A percentile compares a stretch with the other conserved stretches of the same genome.
Evolutionary conservation across 2,888 invertebrate species (phyloP).

Genomic region (Hydroisotoma schaefferi): DNA sequence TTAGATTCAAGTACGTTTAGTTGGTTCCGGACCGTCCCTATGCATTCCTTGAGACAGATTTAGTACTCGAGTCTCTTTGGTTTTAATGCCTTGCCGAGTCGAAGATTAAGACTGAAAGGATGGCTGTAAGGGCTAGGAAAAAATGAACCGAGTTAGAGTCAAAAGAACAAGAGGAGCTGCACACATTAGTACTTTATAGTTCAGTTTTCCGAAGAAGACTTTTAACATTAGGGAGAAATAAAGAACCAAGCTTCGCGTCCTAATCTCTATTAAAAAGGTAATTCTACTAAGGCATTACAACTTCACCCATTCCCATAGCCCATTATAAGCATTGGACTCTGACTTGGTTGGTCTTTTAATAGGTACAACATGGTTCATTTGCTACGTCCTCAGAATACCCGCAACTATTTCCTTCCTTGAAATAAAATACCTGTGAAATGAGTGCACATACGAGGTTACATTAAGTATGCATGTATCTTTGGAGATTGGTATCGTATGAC

Average conservation of each 20-base stretch:
- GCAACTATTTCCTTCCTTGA: no score
- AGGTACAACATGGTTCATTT: no score
- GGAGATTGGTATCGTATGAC: no score
- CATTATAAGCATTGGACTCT: no score
- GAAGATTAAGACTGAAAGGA: constrained; percentile 1
- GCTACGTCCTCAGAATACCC: no score
- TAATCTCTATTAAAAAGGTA: constrained; percentile 19
- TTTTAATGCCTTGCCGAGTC: constrained; percentile 4
- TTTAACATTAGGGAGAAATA: constrained; percentile 13
- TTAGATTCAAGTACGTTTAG: background rate
- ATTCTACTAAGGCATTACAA: constrained; percentile 10
- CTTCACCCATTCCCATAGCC: background rate
- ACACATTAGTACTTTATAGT: constrained; percentile 19
- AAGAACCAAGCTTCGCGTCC: constrained; percentile 5
- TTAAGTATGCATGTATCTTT: background rate
- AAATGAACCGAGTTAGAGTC: background rate
- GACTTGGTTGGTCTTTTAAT: no score
- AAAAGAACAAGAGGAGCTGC: background rate
- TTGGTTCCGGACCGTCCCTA: background rate
- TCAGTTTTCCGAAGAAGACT: constrained; percentile 9
- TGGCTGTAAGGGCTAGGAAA: background rate
- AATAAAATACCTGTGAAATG: no score
- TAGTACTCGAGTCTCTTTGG: background rate
- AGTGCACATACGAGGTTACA: background rate
- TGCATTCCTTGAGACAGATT: background rate